These are phyloP conservation scores for Morelia viridis DNA, from an alignment of 2,797 vertebrate species.

Conservation along the genomic window DNA sequence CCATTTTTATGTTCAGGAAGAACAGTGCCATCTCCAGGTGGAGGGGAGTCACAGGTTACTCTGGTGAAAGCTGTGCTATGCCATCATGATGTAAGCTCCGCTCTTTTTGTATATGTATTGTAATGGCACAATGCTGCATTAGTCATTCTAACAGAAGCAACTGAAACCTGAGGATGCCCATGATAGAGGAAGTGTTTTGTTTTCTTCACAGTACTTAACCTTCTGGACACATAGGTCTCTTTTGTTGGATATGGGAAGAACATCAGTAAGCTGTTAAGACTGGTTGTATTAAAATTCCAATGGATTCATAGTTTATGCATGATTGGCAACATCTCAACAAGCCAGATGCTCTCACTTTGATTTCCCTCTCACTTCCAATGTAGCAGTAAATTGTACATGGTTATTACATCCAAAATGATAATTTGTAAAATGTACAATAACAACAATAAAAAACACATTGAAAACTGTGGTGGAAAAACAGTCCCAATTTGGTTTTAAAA, in stretches of 20 bases:
- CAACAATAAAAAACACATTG: neutral
- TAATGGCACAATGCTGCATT: too few species aligned
- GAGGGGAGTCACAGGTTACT: too few species aligned
- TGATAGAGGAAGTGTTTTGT: neutral
- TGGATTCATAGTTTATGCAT: neutral
- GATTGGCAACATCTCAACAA: neutral
- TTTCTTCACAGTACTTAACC: neutral
- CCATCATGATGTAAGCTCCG: too few species aligned
- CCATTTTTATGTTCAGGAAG: too few species aligned
- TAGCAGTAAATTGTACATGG: neutral
- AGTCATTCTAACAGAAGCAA: too few species aligned
- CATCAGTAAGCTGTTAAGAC: neutral
- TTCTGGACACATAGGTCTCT: neutral
- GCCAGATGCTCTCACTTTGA: neutral
- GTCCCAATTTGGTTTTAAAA: neutral
- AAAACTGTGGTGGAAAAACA: neutral
- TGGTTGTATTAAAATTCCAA: neutral
- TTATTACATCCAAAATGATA: neutral
- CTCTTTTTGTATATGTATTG: too few species aligned
- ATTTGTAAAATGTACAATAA: neutral
- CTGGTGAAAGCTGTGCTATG: too few species aligned
- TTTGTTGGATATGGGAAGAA: neutral
- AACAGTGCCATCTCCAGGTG: too few species aligned
- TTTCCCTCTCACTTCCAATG: neutral
- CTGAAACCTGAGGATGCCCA: too few species aligned